Percentiles rank a stretch among this genome's conserved stretches.
These are phyloP conservation scores for Caenorhabditis elegans DNA, from an alignment of 1,140 invertebrate genomes.

Conservation along the genomic window DNA sequence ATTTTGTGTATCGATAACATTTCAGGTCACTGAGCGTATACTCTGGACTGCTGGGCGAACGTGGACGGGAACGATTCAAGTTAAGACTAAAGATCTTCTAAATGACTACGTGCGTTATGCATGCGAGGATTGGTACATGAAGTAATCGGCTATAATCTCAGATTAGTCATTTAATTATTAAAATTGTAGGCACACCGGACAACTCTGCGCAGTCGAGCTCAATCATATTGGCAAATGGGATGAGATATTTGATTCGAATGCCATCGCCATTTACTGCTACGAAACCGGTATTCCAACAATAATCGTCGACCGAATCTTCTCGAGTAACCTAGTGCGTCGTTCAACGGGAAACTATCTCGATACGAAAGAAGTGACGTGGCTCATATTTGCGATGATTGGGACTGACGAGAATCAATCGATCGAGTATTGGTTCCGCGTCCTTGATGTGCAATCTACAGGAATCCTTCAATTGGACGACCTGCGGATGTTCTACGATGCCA, in stretches of 20 bases:
- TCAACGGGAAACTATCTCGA: neutral
- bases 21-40: neutral
- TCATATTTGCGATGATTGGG: neutral
- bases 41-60: neutral
- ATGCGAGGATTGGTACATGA: neutral
- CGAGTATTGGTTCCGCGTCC: constrained; percentile 5
- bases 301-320: neutral
- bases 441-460: neutral
- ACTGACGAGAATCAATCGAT: neutral
- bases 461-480: neutral
- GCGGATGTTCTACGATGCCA: neutral
- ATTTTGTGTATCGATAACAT: no score
- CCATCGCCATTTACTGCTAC: neutral
- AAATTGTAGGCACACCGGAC: neutral
- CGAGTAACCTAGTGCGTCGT: neutral
- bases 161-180: neutral
- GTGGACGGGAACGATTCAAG: neutral
- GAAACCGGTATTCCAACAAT: neutral
- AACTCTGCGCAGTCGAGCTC: neutral
- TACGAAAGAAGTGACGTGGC: neutral
- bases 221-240: neutral
- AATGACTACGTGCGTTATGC: neutral
- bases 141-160: neutral
- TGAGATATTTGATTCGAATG: neutral
- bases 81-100: neutral